These are phyloP conservation scores for Puntigrus tetrazona DNA, from an alignment of 2,113 vertebrate species.

Conservation along the genomic window DNA sequence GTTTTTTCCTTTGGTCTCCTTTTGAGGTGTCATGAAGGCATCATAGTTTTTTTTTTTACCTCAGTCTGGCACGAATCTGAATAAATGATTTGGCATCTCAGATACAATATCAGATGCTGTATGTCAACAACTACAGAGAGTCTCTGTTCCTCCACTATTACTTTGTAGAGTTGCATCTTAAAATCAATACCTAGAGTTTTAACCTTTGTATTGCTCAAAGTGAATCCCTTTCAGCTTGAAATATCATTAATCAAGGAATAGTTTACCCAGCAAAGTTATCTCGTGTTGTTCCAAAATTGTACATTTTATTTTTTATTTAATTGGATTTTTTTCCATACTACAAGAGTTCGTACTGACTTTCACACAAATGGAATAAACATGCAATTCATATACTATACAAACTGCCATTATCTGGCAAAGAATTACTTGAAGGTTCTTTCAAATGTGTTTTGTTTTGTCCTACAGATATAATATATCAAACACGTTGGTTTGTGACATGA, in stretches of 20 bases:
- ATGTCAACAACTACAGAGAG: slow-evolving; percentile 22
- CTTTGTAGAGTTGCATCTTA: slow-evolving; percentile 15
- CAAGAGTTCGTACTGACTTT: background rate
- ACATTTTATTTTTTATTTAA: background rate
- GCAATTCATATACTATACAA: background rate
- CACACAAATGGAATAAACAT: background rate
- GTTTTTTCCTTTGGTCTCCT: background rate
- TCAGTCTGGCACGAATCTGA: background rate
- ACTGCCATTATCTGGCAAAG: background rate
- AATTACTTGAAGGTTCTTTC: background rate
- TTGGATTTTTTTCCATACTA: background rate
- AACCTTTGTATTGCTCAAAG: slow-evolving; percentile 61
- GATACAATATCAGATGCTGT: background rate
- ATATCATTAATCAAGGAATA: slow-evolving; percentile 62
- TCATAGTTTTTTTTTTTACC: background rate
- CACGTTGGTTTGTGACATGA: background rate
- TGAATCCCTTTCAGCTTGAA: slow-evolving; percentile 44
- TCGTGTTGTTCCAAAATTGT: background rate
- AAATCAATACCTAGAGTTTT: slow-evolving; percentile 69
- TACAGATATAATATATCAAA: background rate
- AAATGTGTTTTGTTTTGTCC: background rate
- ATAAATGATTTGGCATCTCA: background rate
- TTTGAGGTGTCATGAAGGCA: background rate
- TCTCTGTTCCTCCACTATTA: slow-evolving; percentile 46
- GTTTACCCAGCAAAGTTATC: background rate